Base-by-base conservation (phyloP, 2,888 invertebrate genomes). In the Philonicus albiceps region DNA sequence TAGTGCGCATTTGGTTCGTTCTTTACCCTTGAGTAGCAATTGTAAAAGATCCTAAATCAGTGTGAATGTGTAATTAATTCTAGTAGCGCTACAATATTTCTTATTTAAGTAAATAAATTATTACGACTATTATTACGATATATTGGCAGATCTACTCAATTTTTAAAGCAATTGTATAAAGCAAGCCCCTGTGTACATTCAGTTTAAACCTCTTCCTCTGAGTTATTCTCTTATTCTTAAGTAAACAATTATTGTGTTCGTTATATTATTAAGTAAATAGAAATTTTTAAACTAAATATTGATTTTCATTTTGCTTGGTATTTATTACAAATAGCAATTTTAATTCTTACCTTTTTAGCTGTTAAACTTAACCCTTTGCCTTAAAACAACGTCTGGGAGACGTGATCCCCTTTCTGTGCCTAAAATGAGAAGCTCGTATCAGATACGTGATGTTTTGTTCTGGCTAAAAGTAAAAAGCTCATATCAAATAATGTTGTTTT, bases 91-190 rank as follows among this genome's bases (percentile, higher is more conserved):
- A 43, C 76, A 76, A 76, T 16, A 37, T 43, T 22, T 43, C 55
- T 84, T 73, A 84, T 84, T 84, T 84, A 84, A 84, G 84, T 84
- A 84, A 84, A 84, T 84, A 73, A 84, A 84, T 84, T 84, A 84
- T 84, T 84, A 81, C 53, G 64, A 64, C 8, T 64, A 64, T 64
- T 64, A 27, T 64, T 64, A 27, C 19, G 27, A 64, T 64, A 27
- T 64, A 64, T 64, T 64, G 81, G 55, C 43, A 49, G 40, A 30
- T 73, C 27, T 73, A 84, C 73, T 84, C 84, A 84, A 84, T 43
- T 83, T 83, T 34, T 83, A 37, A 64, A 83, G 30, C 34, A 83
- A 72, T 64, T 73, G 49, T 43, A 40, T 64, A 43, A 84, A 73
- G 53, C 31, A 83, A 72, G n/a, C 19, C 31, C 55, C n/a, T 73